Evolutionary conservation across 2,888 invertebrate genomes (phyloP).

Genomic region (Eristalis pertinax): DNA sequence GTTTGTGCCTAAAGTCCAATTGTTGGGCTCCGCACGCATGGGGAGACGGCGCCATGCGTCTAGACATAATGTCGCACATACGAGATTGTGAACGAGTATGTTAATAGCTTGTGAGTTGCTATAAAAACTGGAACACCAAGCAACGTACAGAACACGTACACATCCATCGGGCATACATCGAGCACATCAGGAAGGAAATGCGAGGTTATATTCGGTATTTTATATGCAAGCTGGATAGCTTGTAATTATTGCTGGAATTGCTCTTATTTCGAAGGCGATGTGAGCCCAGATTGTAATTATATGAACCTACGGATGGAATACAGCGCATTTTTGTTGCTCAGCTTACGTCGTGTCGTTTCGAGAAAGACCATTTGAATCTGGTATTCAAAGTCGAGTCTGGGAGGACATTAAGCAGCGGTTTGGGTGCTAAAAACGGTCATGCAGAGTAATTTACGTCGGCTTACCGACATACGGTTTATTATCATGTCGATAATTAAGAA

Average conservation of each 20-base stretch:
- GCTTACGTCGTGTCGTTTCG: neutral
- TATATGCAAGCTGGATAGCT: slow-evolving; percentile 26
- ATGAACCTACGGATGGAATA: neutral
- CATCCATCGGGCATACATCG: neutral
- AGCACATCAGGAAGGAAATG: neutral
- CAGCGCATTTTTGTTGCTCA: neutral
- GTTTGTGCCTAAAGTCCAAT: slow-evolving; percentile 58
- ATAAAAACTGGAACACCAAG: slow-evolving; percentile 15
- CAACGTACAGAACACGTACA: neutral
- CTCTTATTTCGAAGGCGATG: neutral
- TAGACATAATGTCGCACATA: slow-evolving; percentile 75
- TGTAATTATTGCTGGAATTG: slow-evolving; percentile 55
- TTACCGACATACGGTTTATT: neutral
- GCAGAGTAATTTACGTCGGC: neutral
- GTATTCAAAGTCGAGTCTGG: neutral
- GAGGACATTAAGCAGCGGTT: neutral
- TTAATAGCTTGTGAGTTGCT: slow-evolving; percentile 44
- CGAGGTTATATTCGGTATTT: slow-evolving; percentile 11
- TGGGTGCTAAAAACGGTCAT: neutral
- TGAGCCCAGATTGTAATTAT: neutral
- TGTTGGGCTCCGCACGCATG: slow-evolving; percentile 39
- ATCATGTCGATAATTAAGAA: neutral
- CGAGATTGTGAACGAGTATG: slow-evolving; percentile 33
- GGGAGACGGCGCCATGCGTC: slow-evolving; percentile 75
- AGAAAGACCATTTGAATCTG: neutral